Evolutionary conservation across 1,140 invertebrate species (phyloP).

Genomic region (Macrotrachela quadricornifera): DNA sequence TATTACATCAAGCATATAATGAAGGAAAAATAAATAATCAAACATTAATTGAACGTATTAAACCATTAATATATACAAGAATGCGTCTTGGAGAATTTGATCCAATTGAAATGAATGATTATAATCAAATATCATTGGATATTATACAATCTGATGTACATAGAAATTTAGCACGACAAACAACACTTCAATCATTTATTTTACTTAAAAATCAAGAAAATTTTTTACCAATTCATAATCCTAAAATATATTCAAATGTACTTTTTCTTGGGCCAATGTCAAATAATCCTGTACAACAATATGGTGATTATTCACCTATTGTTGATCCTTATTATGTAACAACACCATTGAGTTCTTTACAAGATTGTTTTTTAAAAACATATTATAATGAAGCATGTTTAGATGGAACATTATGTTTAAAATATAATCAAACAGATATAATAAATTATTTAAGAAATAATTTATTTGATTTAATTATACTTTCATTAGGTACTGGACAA

Average conservation of each 20-base stretch:
- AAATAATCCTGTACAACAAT: slow-evolving; percentile 19
- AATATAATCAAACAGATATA: slow-evolving; percentile 14
- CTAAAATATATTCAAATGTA: not conserved
- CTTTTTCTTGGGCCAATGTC: slow-evolving; percentile 24
- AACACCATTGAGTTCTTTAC: slow-evolving; percentile 17
- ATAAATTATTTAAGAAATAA: not conserved
- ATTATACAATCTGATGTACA: slow-evolving; percentile 17
- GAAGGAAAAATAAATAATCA: slow-evolving; percentile 7
- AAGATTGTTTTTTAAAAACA: too few species aligned
- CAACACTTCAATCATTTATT: slow-evolving; percentile 18
- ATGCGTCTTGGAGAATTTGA: slow-evolving; percentile 25
- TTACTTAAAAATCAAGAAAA: slow-evolving; percentile 19
- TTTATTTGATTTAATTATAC: slow-evolving; percentile 17
- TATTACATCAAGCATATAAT: slow-evolving; percentile 9
- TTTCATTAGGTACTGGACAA: slow-evolving; percentile 26
- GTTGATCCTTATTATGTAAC: slow-evolving; percentile 14
- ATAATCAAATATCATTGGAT: slow-evolving; percentile 10
- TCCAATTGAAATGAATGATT: slow-evolving; percentile 20
- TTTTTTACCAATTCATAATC: slow-evolving; percentile 12
- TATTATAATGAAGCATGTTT: not conserved
- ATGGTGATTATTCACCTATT: slow-evolving; percentile 19
- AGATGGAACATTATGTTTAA: slow-evolving; percentile 12
- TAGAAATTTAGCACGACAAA: slow-evolving; percentile 12
- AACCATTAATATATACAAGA: slow-evolving; percentile 25
- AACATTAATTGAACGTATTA: slow-evolving; percentile 11